Base-by-base conservation (phyloP, 1,140 invertebrate species). In the Drosophila sproati region DNA sequence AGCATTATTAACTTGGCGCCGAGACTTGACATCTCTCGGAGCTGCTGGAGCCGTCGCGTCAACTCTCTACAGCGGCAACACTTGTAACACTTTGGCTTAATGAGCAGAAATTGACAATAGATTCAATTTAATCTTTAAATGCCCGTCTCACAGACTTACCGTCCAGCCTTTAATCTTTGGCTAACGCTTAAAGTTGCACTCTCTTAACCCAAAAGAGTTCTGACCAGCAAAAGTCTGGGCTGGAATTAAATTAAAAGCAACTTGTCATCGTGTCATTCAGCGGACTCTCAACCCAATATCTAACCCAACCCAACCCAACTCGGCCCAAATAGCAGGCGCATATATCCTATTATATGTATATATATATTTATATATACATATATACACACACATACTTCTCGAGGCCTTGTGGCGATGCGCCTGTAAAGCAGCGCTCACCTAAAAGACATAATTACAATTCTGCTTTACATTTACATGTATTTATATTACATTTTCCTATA, bases 371-470 rank as follows among this genome's bases (percentile, higher is more conserved):
- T 48, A 31, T 39, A 8, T 54, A 39, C 48, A 59, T 35, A 39
- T 20, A 28, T 37, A 61, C 31, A 39, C 31, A 28, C 32, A 55
- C 12, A 59, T 37, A 28, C 41, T 37, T 69, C 32, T 47, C 7
- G 57, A 12, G 12, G 62, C 47, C 45, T 41, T 41, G 31, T 41
- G 47, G 35, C 6, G 8, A 50, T 41, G 61, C 55, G 54, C 45
- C 51, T 48, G 52, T 37, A 35, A 47, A 57, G 73, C 85, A 88
- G 89, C 80, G 80, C 78, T 88, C 85, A 89, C 80, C 77, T 80
- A 83, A 89, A 89, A 80, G 85, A 88, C 85, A 88, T 88, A 88
- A 88, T 88, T 88, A 88, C 85, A 88, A 88, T 88, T 88, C 85
- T 85, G 86, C 73, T 80, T 88, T 88, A 73, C 89, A 88, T 83